A percentile compares a stretch with the other conserved stretches of the same genome.
phyloP scores from a whole-genome alignment of 2,888 invertebrate species.

The Netelia virgata region DNA sequence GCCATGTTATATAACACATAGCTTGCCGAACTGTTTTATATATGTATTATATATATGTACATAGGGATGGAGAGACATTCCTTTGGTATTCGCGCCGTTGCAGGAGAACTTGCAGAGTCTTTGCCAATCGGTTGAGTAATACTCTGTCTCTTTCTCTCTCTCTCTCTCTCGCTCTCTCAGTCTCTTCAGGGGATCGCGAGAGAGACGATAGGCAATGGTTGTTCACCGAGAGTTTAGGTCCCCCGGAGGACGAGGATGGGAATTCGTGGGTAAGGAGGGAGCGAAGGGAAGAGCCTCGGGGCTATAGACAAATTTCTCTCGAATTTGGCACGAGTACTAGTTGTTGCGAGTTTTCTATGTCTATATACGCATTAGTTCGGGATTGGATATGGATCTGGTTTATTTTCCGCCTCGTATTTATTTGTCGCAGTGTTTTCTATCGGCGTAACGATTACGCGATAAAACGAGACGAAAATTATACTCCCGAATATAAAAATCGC shows the following conservation, averaged over 20 bases:
- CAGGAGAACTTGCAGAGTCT: slow-evolving; percentile 71
- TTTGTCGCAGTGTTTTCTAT: slow-evolving; percentile 36
- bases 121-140: slow-evolving; percentile 77
- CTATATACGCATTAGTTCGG: slow-evolving; percentile 22
- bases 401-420: slow-evolving; percentile 19
- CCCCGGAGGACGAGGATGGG: slow-evolving; percentile 36
- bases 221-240: slow-evolving; percentile 59
- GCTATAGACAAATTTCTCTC: slow-evolving; percentile 61
- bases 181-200: neutral
- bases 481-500: neutral
- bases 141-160: slow-evolving; percentile 44
- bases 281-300: slow-evolving; percentile 26
- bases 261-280: slow-evolving; percentile 17
- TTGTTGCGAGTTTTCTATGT: slow-evolving; percentile 40
- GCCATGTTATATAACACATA: slow-evolving; percentile 38
- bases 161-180: neutral
- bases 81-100: slow-evolving; percentile 71
- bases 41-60: neutral
- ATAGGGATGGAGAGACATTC: slow-evolving; percentile 60
- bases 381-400: slow-evolving; percentile 45
- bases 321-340: slow-evolving; percentile 62
- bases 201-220: slow-evolving; percentile 55
- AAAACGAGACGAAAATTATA: slow-evolving; percentile 9
- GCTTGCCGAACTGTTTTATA: neutral
- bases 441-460: slow-evolving; percentile 2